phyloP scores from a whole-genome alignment of 2,888 invertebrate species.

The Thysanoteuthis rhombus region DNA sequence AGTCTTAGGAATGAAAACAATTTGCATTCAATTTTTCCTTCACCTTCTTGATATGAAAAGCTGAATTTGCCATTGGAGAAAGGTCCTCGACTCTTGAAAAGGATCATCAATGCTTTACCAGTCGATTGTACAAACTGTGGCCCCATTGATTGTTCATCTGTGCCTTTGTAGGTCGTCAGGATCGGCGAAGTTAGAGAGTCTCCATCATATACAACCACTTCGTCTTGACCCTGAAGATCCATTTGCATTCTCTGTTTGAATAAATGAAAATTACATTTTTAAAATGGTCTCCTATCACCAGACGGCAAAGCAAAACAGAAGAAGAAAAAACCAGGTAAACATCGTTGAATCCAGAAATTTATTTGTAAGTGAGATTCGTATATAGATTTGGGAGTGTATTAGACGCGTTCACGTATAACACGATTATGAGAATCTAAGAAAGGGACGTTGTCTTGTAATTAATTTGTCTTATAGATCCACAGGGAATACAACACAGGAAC shows the following conservation, averaged over 20 bases:
- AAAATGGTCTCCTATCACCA: too few relatives aligned
- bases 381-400: too few relatives aligned
- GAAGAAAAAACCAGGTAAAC: too few relatives aligned
- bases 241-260: constrained; percentile 37
- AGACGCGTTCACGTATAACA: too few relatives aligned
- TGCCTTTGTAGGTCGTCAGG: constrained; percentile 33
- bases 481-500: too few relatives aligned
- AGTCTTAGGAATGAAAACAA: too few relatives aligned
- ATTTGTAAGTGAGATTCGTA: too few relatives aligned
- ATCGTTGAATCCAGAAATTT: too few relatives aligned
- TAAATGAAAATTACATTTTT: background rate
- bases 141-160: background rate
- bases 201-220: constrained; percentile 39
- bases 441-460: too few relatives aligned
- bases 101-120: constrained; percentile 35
- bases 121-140: constrained; percentile 36
- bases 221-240: constrained; percentile 37
- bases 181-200: constrained; percentile 33
- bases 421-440: too few relatives aligned
- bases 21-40: background rate
- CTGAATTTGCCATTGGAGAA: constrained; percentile 35
- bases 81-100: constrained; percentile 34
- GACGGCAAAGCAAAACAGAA: too few relatives aligned
- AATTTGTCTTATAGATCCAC: too few relatives aligned
- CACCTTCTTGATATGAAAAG: constrained; percentile 38